These are phyloP conservation scores for Lochmaea crataegi DNA, from an alignment of 2,888 invertebrate species.

Conservation along the genomic window DNA sequence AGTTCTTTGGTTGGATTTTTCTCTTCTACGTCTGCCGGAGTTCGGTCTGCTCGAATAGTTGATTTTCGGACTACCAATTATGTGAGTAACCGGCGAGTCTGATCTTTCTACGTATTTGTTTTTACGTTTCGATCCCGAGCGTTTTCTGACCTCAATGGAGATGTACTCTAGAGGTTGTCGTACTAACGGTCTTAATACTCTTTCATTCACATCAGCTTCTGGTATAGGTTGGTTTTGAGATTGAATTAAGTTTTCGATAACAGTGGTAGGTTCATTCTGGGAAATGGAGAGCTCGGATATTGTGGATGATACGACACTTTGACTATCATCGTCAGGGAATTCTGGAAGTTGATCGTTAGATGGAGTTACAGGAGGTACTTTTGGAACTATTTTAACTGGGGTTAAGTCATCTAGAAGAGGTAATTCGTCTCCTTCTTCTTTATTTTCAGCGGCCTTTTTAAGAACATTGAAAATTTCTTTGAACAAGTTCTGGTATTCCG, in stretches of 20 bases:
- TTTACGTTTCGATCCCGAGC: conserved; percentile 75
- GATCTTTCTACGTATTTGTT: conserved; percentile 74
- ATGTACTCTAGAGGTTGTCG: conserved; percentile 82
- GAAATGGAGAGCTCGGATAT: conserved; percentile 80
- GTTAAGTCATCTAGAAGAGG: conserved; percentile 77
- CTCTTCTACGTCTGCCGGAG: conserved; percentile 65
- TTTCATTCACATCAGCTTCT: conserved; percentile 60
- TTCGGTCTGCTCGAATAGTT: conserved; percentile 69
- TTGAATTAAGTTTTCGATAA: conserved; percentile 68
- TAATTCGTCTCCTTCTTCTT: conserved; percentile 81
- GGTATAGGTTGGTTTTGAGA: conserved; percentile 61
- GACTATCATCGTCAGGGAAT: conserved; percentile 74
- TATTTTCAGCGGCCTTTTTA: conserved; percentile 85
- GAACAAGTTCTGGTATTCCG: conserved; percentile 83
- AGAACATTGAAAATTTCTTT: conserved; percentile 86
- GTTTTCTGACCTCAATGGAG: conserved; percentile 74
- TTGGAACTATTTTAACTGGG: conserved; percentile 56
- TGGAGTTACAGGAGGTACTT: conserved; percentile 76
- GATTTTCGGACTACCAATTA: conserved; percentile 72
- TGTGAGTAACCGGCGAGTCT: conserved; percentile 75
- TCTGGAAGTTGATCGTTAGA: conserved; percentile 72
- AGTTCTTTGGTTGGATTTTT: conserved; percentile 66
- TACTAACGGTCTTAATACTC: conserved; percentile 73
- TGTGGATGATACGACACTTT: conserved; percentile 80
- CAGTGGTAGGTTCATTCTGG: conserved; percentile 74